Evolutionary conservation across 2,888 invertebrate genomes (phyloP).

Genomic region (Blera fallax): DNA sequence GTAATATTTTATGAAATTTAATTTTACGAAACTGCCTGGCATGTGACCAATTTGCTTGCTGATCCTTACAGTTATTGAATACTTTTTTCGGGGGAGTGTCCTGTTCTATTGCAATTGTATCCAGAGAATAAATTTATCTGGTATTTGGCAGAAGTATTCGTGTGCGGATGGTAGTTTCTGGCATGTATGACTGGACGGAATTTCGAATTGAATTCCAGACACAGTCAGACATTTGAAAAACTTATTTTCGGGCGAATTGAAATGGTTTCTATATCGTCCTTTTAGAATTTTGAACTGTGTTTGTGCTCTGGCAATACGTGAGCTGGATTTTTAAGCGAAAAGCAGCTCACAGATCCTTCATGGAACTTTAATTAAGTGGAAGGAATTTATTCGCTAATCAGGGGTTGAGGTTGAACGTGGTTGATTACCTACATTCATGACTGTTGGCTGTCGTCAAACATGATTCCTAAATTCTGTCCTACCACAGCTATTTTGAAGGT

Average conservation of each 20-base stretch:
- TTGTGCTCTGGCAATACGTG: slow-evolving; percentile 21
- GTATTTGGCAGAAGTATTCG: not conserved
- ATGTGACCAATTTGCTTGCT: slow-evolving; percentile 53
- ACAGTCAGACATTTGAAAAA: not conserved
- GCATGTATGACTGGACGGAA: not conserved
- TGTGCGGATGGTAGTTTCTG: not conserved
- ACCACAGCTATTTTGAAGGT: too few relatives aligned
- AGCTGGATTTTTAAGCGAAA: slow-evolving; percentile 23
- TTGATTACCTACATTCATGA: not conserved
- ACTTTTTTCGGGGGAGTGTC: not conserved
- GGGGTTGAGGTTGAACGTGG: not conserved
- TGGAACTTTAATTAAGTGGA: slow-evolving; percentile 58
- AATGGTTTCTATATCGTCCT: not conserved
- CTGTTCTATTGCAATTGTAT: not conserved
- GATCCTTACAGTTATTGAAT: not conserved
- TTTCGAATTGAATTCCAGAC: slow-evolving; percentile 30
- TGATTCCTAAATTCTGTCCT: too few relatives aligned
- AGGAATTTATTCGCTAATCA: slow-evolving; percentile 40
- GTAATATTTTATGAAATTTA: slow-evolving; percentile 11
- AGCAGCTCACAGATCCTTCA: slow-evolving; percentile 12
- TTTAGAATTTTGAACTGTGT: too few relatives aligned
- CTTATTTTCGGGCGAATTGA: slow-evolving; percentile 26
- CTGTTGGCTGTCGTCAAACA: too few relatives aligned
- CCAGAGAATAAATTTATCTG: not conserved
- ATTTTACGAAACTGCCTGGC: slow-evolving; percentile 43